phyloP scores from a whole-genome alignment of 2,797 vertebrate genomes.

The Gymnothorax javanicus region DNA sequence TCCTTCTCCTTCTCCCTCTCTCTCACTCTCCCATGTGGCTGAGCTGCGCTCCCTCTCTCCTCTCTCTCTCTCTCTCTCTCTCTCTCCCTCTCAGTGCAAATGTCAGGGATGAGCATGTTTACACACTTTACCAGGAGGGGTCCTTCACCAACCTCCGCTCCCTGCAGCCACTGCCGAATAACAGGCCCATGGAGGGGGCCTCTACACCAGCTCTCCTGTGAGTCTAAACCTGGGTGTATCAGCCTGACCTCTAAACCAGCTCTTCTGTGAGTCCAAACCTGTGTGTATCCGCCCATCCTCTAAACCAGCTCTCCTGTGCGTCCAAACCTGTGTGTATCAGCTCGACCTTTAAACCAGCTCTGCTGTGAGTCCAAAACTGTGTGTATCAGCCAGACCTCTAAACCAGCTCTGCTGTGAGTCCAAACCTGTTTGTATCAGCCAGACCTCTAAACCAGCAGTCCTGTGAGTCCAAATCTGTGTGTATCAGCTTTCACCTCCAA shows the following conservation, averaged over 20 bases:
- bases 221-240: neutral
- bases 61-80: slow-evolving; percentile 55
- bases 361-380: too few relatives aligned
- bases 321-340: too few relatives aligned
- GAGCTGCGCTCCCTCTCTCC: slow-evolving; percentile 8
- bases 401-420: too few relatives aligned
- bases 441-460: too few relatives aligned
- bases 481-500: too few relatives aligned
- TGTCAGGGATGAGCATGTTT: slow-evolving; percentile 76
- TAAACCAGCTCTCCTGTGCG: too few relatives aligned
- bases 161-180: slow-evolving; percentile 67
- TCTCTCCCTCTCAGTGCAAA: slow-evolving; percentile 68
- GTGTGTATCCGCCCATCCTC: too few relatives aligned
- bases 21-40: slow-evolving; percentile 13
- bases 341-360: too few relatives aligned
- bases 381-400: too few relatives aligned
- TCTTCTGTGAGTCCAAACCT: neutral
- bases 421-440: too few relatives aligned
- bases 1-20: slow-evolving; percentile 48
- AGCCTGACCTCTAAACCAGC: neutral
- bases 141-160: slow-evolving; percentile 80
- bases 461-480: too few relatives aligned
- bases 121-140: slow-evolving; percentile 84
- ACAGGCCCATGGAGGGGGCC: slow-evolving; percentile 18
- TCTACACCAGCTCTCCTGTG: slow-evolving; percentile 1